Conservation (phyloP, 2,113 vertebrate species). For the Heptranchias perlo region DNA sequence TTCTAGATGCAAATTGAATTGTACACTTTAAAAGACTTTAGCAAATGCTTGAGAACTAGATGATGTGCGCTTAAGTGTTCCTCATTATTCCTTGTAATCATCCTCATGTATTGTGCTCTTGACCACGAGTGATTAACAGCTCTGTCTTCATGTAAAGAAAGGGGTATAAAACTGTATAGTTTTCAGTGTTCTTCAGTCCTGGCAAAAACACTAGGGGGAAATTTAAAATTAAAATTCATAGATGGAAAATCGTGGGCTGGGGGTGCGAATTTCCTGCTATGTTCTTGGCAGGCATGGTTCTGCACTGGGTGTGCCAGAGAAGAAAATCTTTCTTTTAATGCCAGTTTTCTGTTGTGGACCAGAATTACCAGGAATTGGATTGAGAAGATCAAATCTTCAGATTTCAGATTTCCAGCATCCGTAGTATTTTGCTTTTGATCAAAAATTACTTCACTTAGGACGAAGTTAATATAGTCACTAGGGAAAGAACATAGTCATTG, state of each 20-base stretch:
- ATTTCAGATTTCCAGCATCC: background rate
- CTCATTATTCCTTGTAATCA: slow-evolving; percentile 5
- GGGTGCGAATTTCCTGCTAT: background rate
- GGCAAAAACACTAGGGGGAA: background rate
- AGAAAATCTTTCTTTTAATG: background rate
- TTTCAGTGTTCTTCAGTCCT: background rate
- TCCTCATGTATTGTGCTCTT: background rate
- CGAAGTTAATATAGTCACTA: background rate
- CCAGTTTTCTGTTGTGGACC: background rate
- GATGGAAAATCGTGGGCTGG: background rate
- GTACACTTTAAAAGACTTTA: background rate
- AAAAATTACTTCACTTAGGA: background rate
- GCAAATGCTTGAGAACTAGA: slow-evolving; percentile 19
- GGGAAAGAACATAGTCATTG: background rate
- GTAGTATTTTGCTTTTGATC: background rate
- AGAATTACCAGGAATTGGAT: background rate
- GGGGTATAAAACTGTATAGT: background rate
- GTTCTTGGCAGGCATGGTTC: background rate
- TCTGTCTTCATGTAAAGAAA: background rate
- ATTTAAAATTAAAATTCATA: background rate
- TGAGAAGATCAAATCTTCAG: background rate
- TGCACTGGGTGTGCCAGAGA: background rate
- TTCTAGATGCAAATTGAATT: slow-evolving; percentile 23
- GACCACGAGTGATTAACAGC: background rate
- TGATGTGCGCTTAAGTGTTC: background rate